These are phyloP conservation scores for Leucophenga maculata DNA, from an alignment of 2,888 invertebrate genomes.

Conservation along the genomic window DNA sequence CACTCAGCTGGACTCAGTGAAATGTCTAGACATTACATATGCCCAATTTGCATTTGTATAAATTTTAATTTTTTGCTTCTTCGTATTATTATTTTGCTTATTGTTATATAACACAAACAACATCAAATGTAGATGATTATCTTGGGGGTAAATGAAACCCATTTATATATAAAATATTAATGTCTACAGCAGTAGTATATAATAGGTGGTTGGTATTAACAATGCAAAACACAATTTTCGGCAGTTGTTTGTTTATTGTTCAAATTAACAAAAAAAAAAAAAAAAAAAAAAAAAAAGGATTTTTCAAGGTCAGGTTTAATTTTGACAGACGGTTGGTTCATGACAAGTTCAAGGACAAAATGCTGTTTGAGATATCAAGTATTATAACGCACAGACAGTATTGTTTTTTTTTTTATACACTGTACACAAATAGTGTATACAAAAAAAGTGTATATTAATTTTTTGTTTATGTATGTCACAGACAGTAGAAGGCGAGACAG, in stretches of 20 bases:
- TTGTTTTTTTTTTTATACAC: no score
- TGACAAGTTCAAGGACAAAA: constrained; percentile 17
- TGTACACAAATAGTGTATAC: no score
- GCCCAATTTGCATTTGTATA: constrained; percentile 9
- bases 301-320: constrained; percentile 9
- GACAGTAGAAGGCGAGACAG: no score
- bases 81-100: not conserved
- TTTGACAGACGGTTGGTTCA: not conserved
- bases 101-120: not conserved
- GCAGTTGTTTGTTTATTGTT: not conserved
- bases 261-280: constrained; percentile 7
- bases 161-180: constrained; percentile 1
- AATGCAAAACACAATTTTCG: not conserved
- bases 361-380: no score
- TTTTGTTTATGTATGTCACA: no score
- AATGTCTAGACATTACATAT: constrained; percentile 11
- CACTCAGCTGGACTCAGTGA: no score
- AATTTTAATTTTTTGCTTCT: constrained; percentile 5
- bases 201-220: not conserved
- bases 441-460: no score
- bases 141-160: not conserved
- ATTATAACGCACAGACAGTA: no score
- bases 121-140: not conserved
- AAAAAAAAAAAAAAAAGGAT: not conserved
- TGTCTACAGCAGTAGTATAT: not conserved